These are phyloP conservation scores for Agriopis aurantiaria DNA, from an alignment of 2,888 invertebrate species.

Conservation along the genomic window DNA sequence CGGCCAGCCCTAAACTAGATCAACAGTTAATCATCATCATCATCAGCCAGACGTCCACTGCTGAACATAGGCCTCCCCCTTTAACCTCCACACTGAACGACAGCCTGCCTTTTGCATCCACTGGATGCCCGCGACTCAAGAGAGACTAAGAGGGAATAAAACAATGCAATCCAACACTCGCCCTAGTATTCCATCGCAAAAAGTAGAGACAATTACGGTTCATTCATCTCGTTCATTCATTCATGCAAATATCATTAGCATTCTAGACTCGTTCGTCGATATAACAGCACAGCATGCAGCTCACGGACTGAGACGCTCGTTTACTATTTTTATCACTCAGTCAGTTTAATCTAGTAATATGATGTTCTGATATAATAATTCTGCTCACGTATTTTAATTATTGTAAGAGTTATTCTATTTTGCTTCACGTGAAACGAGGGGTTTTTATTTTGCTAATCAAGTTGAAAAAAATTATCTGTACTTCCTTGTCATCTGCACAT, in stretches of 20 bases:
- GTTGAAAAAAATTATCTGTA: too few relatives aligned
- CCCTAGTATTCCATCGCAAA: too few relatives aligned
- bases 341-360: conserved; percentile 18
- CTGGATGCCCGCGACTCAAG: too few relatives aligned
- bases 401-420: conserved; percentile 1
- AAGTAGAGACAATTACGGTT: background rate
- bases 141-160: too few relatives aligned
- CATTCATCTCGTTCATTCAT: conserved; percentile 14
- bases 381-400: conserved; percentile 5
- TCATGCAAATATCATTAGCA: conserved; percentile 13
- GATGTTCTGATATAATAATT: background rate
- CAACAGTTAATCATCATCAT: too few relatives aligned
- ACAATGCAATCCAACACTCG: too few relatives aligned
- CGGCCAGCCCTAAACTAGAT: too few relatives aligned
- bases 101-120: too few relatives aligned
- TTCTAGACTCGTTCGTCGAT: background rate
- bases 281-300: background rate
- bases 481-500: too few relatives aligned
- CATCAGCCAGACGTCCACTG: too few relatives aligned
- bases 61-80: too few relatives aligned
- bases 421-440: background rate
- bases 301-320: conserved; percentile 12
- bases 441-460: background rate
- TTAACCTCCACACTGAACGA: too few relatives aligned
- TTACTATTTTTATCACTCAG: conserved; percentile 21